Evolutionary conservation across 2,888 invertebrate genomes (phyloP), one percentile per base, ranked within the genome.

Genomic region (Antheraea yamamai): DNA sequence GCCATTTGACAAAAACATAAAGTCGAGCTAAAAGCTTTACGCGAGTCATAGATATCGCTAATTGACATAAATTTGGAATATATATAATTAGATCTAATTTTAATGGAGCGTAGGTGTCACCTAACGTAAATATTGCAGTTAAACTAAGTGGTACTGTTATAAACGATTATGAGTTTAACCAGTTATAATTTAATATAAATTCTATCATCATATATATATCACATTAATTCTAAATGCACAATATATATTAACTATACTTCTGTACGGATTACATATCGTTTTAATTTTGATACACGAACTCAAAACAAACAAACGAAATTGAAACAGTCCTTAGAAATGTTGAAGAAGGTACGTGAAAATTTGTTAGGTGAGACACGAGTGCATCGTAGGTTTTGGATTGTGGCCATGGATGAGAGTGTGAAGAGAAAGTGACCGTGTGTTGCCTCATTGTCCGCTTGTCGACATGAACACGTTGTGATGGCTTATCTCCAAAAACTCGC

Each of bases 401-500:
- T 78, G 78, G 78, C 61, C 74, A 81, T 80, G 82, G 83, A 83
- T 79, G 79, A 81, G 76, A 77, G 78, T 75, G 79, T 77, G 78
- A 77, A 79, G 84, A 83, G 88, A 88, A 86, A 88, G 87, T 87
- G 84, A 80, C 79, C 74, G 75, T 79, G 80, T 79, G 85, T 86
- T 82, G 80, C 82, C 84, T 84, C 84, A 85, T 87, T 85, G 89
- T 86, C 86, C 81, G 80, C 85, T 81, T 88, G 88, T 89, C 84
- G 87, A 91, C 90, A 88, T 88, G 89, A 84, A 83, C 90, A 87
- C 82, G 84, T 85, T 84, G 83, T 86, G 89, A 90, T 87, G 89
- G 81, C 88, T 93, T 93, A 93, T 93, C 93, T 91, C 87, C 88
- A 83, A 90, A 83, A 91, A 90, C 84, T 86, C 87, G 87, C 89